Percentiles rank a stretch among this genome's conserved stretches.
phyloP scores from a whole-genome alignment of 2,888 invertebrate genomes.

The Ormyrus labotus region DNA sequence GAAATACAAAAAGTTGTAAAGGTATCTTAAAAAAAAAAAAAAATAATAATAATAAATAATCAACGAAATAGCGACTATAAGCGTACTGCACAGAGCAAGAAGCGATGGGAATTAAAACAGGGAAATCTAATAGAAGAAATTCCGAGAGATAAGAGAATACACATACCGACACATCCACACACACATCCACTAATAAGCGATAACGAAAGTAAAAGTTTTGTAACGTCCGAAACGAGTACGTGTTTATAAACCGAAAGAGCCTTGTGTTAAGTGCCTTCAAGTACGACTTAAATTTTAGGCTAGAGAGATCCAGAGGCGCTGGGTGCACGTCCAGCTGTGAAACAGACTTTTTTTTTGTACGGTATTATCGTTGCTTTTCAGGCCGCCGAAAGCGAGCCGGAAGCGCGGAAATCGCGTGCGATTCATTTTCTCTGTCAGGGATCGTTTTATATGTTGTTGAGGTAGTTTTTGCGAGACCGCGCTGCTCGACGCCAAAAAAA shows the following conservation, averaged over 20 bases:
- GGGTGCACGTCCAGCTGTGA: constrained; percentile 71
- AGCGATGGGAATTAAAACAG: constrained; percentile 23
- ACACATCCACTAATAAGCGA: not conserved
- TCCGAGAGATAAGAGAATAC: constrained; percentile 22
- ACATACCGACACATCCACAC: constrained; percentile 2
- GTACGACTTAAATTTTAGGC: constrained; percentile 74
- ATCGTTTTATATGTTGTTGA: not conserved
- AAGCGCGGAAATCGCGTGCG: constrained; percentile 48
- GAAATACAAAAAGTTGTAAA: not conserved
- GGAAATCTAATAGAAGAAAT: not conserved
- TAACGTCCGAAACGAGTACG: constrained; percentile 33
- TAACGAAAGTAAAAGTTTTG: constrained; percentile 31
- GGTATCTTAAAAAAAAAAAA: not conserved
- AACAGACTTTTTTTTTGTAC: constrained; percentile 67
- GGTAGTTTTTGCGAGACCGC: no score
- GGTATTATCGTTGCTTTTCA: constrained; percentile 66
- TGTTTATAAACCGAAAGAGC: constrained; percentile 73
- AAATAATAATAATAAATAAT: not conserved
- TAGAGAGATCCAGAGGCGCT: constrained; percentile 72
- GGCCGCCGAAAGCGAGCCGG: constrained; percentile 58
- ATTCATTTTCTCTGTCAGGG: not conserved
- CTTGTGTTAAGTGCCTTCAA: constrained; percentile 76
- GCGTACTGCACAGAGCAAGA: constrained; percentile 35
- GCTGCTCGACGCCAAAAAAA: no score
- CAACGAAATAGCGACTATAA: constrained; percentile 47